Conservation (phyloP, 1,140 invertebrate species). For the Phocides pigmalion region DNA sequence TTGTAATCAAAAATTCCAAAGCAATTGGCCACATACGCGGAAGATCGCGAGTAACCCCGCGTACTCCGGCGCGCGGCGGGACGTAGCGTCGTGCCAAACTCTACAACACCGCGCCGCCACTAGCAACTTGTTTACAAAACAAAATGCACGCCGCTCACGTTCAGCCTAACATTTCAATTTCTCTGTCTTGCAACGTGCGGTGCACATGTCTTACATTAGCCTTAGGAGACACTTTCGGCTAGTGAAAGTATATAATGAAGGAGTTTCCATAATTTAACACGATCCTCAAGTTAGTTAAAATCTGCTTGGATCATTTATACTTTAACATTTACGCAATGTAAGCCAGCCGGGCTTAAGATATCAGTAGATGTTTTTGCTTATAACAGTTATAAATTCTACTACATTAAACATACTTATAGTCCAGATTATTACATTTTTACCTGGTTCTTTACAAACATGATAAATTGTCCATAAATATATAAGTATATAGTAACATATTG, state of each 20-base stretch:
- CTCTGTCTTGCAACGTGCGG: conserved; percentile 3
- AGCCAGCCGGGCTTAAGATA: too few species aligned
- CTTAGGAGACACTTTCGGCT: not conserved
- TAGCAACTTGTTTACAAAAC: conserved; percentile 45
- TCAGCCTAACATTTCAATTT: conserved; percentile 22
- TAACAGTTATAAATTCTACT: too few species aligned
- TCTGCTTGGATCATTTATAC: not conserved
- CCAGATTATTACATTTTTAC: too few species aligned
- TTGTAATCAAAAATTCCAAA: not conserved
- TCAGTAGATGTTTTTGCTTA: too few species aligned
- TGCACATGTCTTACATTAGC: not conserved
- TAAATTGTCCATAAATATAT: too few species aligned
- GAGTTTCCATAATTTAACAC: not conserved
- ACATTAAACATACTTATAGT: too few species aligned
- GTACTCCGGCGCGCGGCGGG: too few species aligned
- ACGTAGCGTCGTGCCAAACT: conserved; percentile 1
- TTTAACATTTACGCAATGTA: not conserved
- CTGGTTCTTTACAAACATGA: too few species aligned
- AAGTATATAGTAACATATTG: too few species aligned
- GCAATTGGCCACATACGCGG: not conserved
- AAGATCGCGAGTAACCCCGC: not conserved
- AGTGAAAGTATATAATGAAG: not conserved
- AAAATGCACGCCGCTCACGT: conserved; percentile 36
- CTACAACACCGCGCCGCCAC: conserved; percentile 5
- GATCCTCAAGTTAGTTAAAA: not conserved